Percentiles rank a stretch among this genome's conserved stretches.
phyloP scores from a whole-genome alignment of 2,797 vertebrate genomes.

The Notamacropus eugenii region DNA sequence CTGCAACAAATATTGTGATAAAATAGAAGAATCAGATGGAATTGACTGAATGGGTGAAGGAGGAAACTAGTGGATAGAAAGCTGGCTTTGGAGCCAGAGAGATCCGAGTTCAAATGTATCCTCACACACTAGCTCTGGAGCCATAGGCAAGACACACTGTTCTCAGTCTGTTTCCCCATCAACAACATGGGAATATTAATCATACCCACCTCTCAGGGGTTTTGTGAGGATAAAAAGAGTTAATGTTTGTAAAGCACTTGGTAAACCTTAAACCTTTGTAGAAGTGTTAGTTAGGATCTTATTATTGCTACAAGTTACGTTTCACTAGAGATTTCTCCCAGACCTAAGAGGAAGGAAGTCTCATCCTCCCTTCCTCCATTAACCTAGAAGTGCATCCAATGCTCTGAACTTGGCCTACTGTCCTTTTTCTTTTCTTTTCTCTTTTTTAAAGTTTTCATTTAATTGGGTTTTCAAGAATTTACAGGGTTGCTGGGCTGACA shows the following conservation, averaged over 20 bases:
- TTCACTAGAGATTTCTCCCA: neutral
- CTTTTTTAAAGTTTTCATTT: constrained; percentile 9
- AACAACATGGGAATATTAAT: neutral
- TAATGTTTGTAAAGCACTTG: neutral
- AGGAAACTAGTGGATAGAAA: neutral
- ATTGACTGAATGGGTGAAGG: neutral
- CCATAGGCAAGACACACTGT: neutral
- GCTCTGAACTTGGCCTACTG: neutral
- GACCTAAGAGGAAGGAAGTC: neutral
- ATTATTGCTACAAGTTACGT: rapidly evolving
- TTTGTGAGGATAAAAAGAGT: neutral
- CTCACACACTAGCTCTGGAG: neutral
- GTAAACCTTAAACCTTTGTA: neutral
- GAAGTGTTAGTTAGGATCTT: neutral
- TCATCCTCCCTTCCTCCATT: neutral
- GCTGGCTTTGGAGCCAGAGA: neutral
- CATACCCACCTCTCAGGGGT: too few species aligned
- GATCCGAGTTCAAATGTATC: neutral
- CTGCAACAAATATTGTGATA: neutral
- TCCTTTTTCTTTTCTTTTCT: neutral
- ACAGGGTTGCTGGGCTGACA: neutral
- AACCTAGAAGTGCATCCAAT: constrained; percentile 9
- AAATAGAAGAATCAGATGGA: neutral
- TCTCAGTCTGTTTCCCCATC: neutral
- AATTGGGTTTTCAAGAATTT: neutral